Percentiles rank a stretch among this genome's conserved stretches.
phyloP scores from a whole-genome alignment of 92 coral and sea anemone species.

The Epizoanthus scotinus region DNA sequence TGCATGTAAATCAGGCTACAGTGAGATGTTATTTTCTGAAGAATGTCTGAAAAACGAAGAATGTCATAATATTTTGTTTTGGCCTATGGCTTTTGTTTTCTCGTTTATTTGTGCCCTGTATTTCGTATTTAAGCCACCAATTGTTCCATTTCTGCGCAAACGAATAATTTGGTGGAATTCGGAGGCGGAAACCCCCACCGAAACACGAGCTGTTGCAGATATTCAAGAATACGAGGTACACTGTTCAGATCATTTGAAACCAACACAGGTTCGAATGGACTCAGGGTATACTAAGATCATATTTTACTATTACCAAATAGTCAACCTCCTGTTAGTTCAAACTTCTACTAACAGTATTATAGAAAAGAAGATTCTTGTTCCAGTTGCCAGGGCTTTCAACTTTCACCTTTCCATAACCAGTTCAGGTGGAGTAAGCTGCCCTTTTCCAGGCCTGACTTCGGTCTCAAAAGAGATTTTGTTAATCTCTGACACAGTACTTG shows the following conservation, averaged over 20 bases:
- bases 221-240: neutral
- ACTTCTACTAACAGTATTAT: neutral
- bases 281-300: conserved; percentile 3
- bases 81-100: neutral
- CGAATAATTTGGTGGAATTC: neutral
- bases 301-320: conserved; percentile 32
- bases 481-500: no score
- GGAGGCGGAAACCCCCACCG: no score
- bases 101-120: neutral
- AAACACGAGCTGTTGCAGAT: no score
- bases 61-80: neutral
- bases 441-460: conserved; percentile 1
- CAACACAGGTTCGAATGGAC: neutral
- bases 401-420: neutral
- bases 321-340: conserved; percentile 5
- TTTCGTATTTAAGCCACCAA: neutral
- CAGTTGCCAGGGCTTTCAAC: conserved; percentile 2
- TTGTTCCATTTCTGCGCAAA: neutral
- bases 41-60: neutral
- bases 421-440: neutral
- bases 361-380: neutral
- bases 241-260: neutral
- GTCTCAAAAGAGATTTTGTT: no score
- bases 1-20: neutral
- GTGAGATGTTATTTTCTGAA: neutral